Conservation (phyloP, 2,888 invertebrate genomes). For the Drosophila prolongata region DNA sequence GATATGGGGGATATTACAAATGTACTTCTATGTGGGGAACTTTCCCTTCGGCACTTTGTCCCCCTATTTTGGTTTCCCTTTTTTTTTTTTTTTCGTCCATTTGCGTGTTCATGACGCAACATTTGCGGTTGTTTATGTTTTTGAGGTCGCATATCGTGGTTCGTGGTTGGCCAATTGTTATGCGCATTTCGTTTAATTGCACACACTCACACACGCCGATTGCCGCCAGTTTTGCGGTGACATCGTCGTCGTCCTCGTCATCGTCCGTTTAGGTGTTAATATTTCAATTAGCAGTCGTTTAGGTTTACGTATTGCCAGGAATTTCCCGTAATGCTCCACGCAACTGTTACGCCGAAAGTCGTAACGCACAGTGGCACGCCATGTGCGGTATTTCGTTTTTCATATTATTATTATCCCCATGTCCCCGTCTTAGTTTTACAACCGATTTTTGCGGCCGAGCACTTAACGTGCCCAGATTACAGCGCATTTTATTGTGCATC, state of each 20-base stretch:
- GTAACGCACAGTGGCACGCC: constrained; percentile 23
- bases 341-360: constrained; percentile 62
- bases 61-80: neutral
- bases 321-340: constrained; percentile 60
- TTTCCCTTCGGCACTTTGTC: constrained; percentile 15
- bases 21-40: constrained; percentile 1
- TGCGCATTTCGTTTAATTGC: constrained; percentile 74
- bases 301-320: constrained; percentile 58
- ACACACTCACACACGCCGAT: constrained; percentile 46
- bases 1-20: constrained; percentile 2
- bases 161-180: constrained; percentile 75
- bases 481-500: constrained; percentile 15
- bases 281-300: constrained; percentile 74
- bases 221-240: constrained; percentile 46
- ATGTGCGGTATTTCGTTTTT: neutral
- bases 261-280: constrained; percentile 66
- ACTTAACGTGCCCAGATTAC: constrained; percentile 24
- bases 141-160: constrained; percentile 73
- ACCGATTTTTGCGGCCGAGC: constrained; percentile 43
- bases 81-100: constrained; percentile 31
- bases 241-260: constrained; percentile 43
- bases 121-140: constrained; percentile 76
- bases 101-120: constrained; percentile 76
- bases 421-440: constrained; percentile 38
- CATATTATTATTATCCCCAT: no score